Evolutionary conservation across 2,113 vertebrate species (phyloP).

Genomic region (Suricata suricatta): DNA sequence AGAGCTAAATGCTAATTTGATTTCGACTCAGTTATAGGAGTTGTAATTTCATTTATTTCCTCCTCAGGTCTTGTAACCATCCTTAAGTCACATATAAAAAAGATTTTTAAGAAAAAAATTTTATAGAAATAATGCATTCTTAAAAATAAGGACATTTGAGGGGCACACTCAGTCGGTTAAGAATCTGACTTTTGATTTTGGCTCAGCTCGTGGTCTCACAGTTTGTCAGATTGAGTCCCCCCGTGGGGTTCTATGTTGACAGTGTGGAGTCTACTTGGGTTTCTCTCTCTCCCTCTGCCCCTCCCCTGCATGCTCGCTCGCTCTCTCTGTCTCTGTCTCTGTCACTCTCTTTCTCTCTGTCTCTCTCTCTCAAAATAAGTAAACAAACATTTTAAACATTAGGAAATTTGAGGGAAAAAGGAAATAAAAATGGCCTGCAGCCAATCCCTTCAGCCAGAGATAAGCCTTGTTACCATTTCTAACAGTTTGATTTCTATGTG

Average conservation of each 20-base stretch:
- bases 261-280: too few relatives aligned
- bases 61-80: constrained; percentile 15
- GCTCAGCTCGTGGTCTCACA: too few relatives aligned
- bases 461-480: constrained; percentile 26
- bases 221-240: too few relatives aligned
- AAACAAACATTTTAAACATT: neutral
- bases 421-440: neutral
- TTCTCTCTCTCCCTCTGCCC: too few relatives aligned
- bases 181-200: too few relatives aligned
- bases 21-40: constrained; percentile 21
- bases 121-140: neutral
- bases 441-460: neutral
- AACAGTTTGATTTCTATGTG: neutral
- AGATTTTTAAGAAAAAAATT: neutral
- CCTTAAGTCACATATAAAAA: constrained; percentile 9
- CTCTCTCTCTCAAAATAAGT: too few relatives aligned
- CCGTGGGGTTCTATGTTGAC: too few relatives aligned
- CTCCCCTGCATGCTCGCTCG: too few relatives aligned
- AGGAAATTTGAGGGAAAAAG: neutral
- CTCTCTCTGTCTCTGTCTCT: too few relatives aligned
- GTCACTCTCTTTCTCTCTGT: too few relatives aligned
- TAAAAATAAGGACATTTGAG: constrained; percentile 9
- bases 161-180: too few relatives aligned
- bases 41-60: constrained; percentile 22
- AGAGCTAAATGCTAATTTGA: constrained; percentile 26